phyloP scores from a whole-genome alignment of 2,113 vertebrate genomes.

The Dromaius novaehollandiae region DNA sequence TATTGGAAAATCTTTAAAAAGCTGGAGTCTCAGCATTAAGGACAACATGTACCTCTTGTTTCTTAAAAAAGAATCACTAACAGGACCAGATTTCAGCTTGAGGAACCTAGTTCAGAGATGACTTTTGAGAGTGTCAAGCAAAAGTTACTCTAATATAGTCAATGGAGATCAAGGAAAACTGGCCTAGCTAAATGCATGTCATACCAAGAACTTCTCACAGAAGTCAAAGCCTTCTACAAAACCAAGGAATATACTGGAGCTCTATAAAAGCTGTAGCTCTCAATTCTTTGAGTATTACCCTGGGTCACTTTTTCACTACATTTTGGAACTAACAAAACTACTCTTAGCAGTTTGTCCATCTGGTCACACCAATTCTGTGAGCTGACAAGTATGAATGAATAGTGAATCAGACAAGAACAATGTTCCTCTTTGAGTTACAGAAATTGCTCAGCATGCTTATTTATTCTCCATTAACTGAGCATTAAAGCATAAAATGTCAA shows the following conservation, averaged over 20 bases:
- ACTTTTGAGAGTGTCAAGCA: constrained; percentile 7
- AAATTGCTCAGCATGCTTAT: constrained; percentile 21
- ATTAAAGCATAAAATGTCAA: constrained; percentile 48
- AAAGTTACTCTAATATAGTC: neutral
- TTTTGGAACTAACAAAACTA: neutral
- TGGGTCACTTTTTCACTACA: neutral
- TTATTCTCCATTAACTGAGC: constrained; percentile 54
- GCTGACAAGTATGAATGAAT: constrained; percentile 13
- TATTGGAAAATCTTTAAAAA: constrained; percentile 3
- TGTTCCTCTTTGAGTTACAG: constrained; percentile 21
- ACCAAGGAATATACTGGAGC: neutral
- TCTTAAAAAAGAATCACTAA: constrained; percentile 8
- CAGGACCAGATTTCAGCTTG: neutral
- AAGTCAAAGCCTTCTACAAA: neutral
- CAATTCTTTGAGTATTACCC: neutral
- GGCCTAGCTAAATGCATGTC: neutral
- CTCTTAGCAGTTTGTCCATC: constrained; percentile 1
- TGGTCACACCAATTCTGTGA: neutral
- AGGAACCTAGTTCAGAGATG: neutral
- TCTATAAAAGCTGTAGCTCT: neutral
- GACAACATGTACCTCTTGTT: neutral
- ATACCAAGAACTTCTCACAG: neutral
- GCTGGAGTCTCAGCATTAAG: neutral
- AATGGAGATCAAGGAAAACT: neutral
- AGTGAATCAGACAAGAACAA: constrained; percentile 8